A percentile compares a stretch with the other conserved stretches of the same genome.
Evolutionary conservation across 2,797 vertebrate genomes (phyloP).

Genomic region (Lepilemur ruficaudatus): DNA sequence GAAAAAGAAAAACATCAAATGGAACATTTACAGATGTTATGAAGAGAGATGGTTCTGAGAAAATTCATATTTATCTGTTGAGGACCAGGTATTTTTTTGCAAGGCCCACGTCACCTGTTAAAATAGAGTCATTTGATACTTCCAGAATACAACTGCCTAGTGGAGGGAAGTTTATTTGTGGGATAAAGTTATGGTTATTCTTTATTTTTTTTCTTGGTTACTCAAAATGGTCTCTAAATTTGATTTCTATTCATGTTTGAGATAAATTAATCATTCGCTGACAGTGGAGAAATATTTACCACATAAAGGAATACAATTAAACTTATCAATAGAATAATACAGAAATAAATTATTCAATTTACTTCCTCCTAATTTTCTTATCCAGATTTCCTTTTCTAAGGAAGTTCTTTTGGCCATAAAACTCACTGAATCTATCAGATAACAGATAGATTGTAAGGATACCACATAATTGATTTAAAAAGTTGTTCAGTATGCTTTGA

Average conservation of each 20-base stretch:
- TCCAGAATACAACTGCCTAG: conserved; percentile 1
- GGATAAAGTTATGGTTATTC: background rate
- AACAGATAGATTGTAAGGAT: background rate
- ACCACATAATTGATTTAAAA: background rate
- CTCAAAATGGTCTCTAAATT: conserved; percentile 28
- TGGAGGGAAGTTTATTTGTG: conserved; percentile 34
- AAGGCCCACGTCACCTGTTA: conserved; percentile 23
- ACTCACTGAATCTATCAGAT: background rate
- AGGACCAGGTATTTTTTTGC: background rate
- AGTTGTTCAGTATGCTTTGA: background rate
- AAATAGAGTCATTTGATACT: conserved; percentile 52
- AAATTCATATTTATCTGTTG: background rate
- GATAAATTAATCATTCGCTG: background rate
- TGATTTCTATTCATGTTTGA: background rate
- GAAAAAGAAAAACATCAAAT: background rate
- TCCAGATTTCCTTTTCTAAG: conserved; percentile 17
- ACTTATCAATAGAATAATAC: background rate
- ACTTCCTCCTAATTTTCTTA: background rate
- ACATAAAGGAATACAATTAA: background rate
- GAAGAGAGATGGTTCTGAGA: background rate
- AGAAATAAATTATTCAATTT: background rate
- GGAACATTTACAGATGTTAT: background rate
- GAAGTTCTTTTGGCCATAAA: conserved; percentile 2
- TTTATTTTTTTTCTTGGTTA: conserved; percentile 21
- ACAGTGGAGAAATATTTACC: background rate